Conservation (phyloP, 2,797 vertebrate genomes). For the Chiroxiphia lanceolata region DNA sequence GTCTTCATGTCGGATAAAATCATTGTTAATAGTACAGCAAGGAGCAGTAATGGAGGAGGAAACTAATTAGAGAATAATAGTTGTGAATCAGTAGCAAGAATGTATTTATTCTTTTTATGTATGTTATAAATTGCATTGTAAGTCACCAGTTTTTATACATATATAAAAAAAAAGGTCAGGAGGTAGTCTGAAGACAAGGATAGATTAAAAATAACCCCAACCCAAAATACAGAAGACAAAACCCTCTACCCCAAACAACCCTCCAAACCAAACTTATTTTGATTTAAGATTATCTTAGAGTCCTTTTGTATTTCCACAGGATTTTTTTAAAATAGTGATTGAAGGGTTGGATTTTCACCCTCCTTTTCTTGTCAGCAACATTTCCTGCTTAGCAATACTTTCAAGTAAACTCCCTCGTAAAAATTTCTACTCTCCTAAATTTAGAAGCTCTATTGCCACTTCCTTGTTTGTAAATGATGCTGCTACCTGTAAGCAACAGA, state of each 20-base stretch:
- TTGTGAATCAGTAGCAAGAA: background rate
- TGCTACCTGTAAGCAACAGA: background rate
- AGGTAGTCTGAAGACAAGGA: background rate
- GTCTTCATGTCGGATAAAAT: background rate
- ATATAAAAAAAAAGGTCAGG: background rate
- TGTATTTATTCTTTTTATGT: background rate
- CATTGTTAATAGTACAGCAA: background rate
- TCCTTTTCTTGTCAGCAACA: background rate
- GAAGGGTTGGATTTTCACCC: background rate
- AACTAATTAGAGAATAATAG: background rate
- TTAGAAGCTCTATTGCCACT: background rate
- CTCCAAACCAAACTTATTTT: background rate
- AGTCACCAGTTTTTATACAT: background rate
- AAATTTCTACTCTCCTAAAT: background rate
- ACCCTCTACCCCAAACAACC: background rate
- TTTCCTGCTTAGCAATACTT: background rate
- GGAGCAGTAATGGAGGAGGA: background rate
- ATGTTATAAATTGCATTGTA: background rate
- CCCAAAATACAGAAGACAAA: background rate
- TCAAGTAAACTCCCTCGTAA: background rate
- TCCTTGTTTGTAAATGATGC: background rate
- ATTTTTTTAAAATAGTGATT: background rate
- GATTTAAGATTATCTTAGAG: background rate
- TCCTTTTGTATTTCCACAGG: background rate
- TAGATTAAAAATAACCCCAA: background rate